Conservation (phyloP, 2,113 vertebrate species). For the Lepus timidus region DNA sequence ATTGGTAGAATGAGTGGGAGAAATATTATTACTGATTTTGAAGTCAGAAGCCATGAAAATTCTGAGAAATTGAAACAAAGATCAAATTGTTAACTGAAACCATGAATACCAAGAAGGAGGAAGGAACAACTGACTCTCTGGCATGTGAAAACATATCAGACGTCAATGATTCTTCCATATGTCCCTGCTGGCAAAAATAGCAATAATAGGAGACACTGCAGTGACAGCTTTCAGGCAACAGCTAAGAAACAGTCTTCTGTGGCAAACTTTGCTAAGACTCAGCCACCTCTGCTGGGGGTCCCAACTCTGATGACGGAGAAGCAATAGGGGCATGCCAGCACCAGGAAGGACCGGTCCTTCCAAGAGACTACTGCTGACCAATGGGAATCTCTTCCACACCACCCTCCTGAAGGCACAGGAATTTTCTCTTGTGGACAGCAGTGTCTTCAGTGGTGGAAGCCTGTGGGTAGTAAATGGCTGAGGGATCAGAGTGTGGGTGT, state of each 20-base stretch:
- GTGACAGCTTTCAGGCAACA: background rate
- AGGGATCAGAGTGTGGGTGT: background rate
- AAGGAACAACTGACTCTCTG: background rate
- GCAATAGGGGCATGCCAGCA: background rate
- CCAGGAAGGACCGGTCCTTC: background rate
- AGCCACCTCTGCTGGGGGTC: background rate
- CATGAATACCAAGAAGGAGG: background rate
- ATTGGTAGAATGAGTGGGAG: background rate
- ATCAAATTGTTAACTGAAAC: background rate
- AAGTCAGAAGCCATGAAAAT: constrained; percentile 13
- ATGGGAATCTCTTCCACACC: background rate
- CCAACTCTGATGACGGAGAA: background rate
- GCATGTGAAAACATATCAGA: background rate
- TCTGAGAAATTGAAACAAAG: background rate
- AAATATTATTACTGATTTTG: background rate
- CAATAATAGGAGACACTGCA: background rate
- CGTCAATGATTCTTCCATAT: background rate
- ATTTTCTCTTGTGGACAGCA: background rate
- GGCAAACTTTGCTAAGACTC: background rate
- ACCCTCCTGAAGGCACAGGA: background rate
- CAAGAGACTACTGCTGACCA: background rate
- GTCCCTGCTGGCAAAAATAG: background rate
- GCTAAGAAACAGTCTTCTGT: background rate
- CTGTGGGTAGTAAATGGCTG: background rate
- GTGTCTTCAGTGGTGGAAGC: background rate